phyloP scores from a whole-genome alignment of 2,888 invertebrate species.

The Leucophenga montana region DNA sequence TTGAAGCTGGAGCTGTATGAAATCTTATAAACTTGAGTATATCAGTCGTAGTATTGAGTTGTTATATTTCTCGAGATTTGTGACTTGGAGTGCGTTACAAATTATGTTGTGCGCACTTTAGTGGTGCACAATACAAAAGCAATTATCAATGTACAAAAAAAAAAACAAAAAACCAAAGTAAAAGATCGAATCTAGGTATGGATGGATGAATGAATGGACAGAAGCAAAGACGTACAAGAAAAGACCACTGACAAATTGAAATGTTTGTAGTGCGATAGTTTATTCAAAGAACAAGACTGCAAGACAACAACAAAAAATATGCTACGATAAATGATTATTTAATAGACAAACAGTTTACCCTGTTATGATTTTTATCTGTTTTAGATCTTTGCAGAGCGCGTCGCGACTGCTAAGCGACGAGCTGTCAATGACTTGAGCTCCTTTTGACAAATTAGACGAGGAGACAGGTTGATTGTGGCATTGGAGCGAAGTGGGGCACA shows the following conservation, averaged over 20 bases:
- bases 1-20: too few species aligned
- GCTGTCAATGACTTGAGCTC: conserved; percentile 16
- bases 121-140: conserved; percentile 62
- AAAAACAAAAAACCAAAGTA: too few species aligned
- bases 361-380: background rate
- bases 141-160: conserved; percentile 47
- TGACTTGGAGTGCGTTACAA: conserved; percentile 50
- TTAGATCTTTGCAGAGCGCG: background rate
- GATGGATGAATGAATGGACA: background rate
- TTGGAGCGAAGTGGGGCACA: too few species aligned
- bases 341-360: background rate
- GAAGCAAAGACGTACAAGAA: background rate
- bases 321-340: background rate
- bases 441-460: conserved; percentile 17
- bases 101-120: conserved; percentile 61
- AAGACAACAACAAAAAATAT: too few species aligned
- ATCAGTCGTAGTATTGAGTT: conserved; percentile 53
- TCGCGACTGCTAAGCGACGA: too few species aligned
- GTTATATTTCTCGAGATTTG: conserved; percentile 47
- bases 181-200: conserved; percentile 46
- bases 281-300: background rate
- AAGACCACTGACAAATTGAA: conserved; percentile 13
- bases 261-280: conserved; percentile 10
- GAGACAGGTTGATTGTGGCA: conserved; percentile 11
- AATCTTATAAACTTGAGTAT: conserved; percentile 35